Base-by-base conservation (phyloP, 2,113 vertebrate species). In the Sphaerodactylus townsendi region DNA sequence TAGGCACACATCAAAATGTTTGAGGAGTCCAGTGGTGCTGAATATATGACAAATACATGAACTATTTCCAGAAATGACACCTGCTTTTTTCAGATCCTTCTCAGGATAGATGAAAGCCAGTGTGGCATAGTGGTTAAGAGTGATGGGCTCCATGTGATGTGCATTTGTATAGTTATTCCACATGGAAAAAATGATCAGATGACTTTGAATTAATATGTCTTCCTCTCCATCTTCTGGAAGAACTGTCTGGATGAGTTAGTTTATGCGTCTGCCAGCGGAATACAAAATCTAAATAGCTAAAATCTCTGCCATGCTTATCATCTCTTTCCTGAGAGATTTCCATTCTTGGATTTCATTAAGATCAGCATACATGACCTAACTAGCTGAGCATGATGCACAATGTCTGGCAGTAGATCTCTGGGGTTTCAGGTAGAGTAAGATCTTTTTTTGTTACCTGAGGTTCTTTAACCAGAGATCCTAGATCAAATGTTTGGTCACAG, bases 1-100 rank as follows among this genome's bases (percentile, higher is more conserved):
- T 85, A 76, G 81, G 41, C 33, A 53, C 19, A 6, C 83, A 35
- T 86, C 81, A 0, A 33, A 76, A 70, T 85, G 70, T 37, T 86
- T 56, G 53, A 19, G 53, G 21, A 56, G 53, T 25, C 56, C 56
- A 56, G 53, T 56, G 56, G 21, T 59, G 56, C 65, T 33, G n/a
- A 66, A 66, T 33, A 66, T 66, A 59, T 59, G 56, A 59, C 48
- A n/a, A 35, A 68, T 14, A 3, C 66, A 68, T 5, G 19, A 68
- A 66, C 30, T n/a, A 10, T 15, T 66, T 11, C 3, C 11, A 66
- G 65, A n/a, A 66, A 7, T 15, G 15, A n/a, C n/a, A 17, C 65
- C 65, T 68, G 30, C 65, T 33, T 65, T 68, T 33, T 11, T n/a
- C 14, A 68, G n/a, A 68, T 13, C n/a, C 5, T 15, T 35, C n/a